Evolutionary conservation across 2,797 vertebrate species (phyloP), one percentile per base, ranked within the genome.

Genomic region (Lagodon rhomboides): DNA sequence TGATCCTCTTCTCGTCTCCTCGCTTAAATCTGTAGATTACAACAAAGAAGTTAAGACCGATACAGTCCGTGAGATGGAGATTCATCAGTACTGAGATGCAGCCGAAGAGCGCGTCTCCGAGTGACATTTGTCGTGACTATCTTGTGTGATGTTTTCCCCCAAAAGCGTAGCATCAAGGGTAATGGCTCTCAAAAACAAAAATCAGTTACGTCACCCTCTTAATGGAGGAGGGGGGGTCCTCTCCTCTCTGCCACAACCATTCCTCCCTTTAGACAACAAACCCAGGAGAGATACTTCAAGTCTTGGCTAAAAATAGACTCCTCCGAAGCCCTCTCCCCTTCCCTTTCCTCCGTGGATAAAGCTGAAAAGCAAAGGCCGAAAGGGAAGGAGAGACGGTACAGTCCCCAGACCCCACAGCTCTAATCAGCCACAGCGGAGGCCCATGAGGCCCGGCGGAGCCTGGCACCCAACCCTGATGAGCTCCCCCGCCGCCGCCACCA

Each of bases 381-480:
- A 67, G 55, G 64, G 68, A 38, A 56, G 55, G 58, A 50, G 76
- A 75, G 65, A 65, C 22, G 2, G 18, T 22, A 8, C 68, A 47
- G 47, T 80, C 86, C 80, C 86, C 79, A 69, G 73, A 78, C 73
- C 68, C 67, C 68, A 38, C 44, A 20, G 64, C 82, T 79, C 82
- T 85, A 87, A 90, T 91, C 87, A 87, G 76, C 85, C 68, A 12
- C 74, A 64, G 84, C 51, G 76, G 78, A 86, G 75, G 66, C 68
- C 76, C 82, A 12, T 13, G 79, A 77, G 91, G 55, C 85, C 44
- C 30, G 0, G 46, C 50, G 17, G 70, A 81, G 77, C 73, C 79
- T 18, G 49, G 55, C 80, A 72, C 80, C 72, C 51, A 20, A 38
- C 50, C 75, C 78, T 83, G 87, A 92, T 89, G 86, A 91, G 87